These are phyloP conservation scores for Aptenodytes patagonicus DNA, from an alignment of 2,113 vertebrate genomes.

Conservation along the genomic window DNA sequence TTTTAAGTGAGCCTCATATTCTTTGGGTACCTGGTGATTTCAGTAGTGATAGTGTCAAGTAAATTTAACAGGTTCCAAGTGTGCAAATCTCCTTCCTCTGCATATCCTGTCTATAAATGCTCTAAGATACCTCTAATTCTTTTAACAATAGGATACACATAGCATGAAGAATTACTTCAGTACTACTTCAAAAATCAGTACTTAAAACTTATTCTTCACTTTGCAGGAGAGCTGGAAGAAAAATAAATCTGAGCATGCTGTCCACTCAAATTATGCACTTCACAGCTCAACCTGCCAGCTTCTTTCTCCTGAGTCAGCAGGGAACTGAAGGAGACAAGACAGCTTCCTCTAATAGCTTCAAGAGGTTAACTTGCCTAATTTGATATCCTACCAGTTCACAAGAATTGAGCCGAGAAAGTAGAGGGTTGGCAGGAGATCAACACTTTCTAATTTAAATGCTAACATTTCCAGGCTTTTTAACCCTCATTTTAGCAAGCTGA, in stretches of 20 bases:
- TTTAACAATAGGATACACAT: not conserved
- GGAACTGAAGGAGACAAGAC: not conserved
- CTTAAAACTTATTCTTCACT: not conserved
- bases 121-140: not conserved
- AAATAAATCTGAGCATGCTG: not conserved
- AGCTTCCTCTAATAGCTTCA: not conserved
- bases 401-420: not conserved
- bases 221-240: not conserved
- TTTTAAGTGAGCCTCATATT: not conserved
- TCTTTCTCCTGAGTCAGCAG: slow-evolving; percentile 4
- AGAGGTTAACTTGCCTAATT: slow-evolving; percentile 5
- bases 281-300: not conserved
- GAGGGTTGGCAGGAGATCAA: not conserved
- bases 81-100: not conserved
- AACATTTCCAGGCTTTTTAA: slow-evolving; percentile 14
- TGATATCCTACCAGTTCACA: not conserved
- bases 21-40: not conserved
- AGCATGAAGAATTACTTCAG: not conserved
- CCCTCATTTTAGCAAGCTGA: not conserved
- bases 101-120: not conserved
- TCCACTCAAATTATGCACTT: not conserved
- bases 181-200: not conserved
- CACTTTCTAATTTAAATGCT: not conserved
- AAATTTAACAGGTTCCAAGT: not conserved
- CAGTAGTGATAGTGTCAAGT: not conserved